Percentiles rank a stretch among this genome's conserved stretches.
phyloP scores from a whole-genome alignment of 1,140 invertebrate species.

The Drosophila lacteicornis region DNA sequence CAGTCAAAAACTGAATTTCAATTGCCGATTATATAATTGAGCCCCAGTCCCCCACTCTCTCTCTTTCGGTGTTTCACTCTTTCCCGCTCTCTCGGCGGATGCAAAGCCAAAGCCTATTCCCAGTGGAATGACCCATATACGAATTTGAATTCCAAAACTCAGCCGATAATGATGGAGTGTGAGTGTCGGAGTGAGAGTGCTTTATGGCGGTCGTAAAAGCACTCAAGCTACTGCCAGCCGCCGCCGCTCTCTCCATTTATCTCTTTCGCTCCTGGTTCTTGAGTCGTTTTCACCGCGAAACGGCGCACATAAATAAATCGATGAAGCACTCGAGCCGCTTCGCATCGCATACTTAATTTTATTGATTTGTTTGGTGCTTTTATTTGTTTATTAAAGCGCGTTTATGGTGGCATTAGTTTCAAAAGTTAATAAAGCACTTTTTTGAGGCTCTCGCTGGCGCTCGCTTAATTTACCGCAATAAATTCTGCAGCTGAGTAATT shows the following conservation, averaged over 20 bases:
- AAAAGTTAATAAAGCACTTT: constrained; percentile 43
- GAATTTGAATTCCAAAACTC: constrained; percentile 44
- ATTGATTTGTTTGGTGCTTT: constrained; percentile 58
- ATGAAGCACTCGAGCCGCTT: constrained; percentile 65
- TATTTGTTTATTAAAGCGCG: constrained; percentile 17
- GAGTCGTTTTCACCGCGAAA: constrained; percentile 48
- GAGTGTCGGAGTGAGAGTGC: constrained; percentile 39
- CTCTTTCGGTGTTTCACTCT: constrained; percentile 38
- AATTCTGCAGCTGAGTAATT: constrained; percentile 77
- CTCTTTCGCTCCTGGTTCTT: constrained; percentile 48
- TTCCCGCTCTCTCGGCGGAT: background rate
- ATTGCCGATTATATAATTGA: constrained; percentile 73
- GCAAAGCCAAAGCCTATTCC: constrained; percentile 47
- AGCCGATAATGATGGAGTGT: constrained; percentile 51
- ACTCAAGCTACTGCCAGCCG: constrained; percentile 44
- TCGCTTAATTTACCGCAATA: constrained; percentile 61
- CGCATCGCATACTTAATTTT: constrained; percentile 56
- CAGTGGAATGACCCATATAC: constrained; percentile 85
- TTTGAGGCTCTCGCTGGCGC: constrained; percentile 6
- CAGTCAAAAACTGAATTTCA: constrained; percentile 61
- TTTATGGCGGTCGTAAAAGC: constrained; percentile 57
- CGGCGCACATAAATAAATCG: constrained; percentile 76
- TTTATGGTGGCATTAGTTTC: constrained; percentile 5
- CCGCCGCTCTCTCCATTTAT: constrained; percentile 36
- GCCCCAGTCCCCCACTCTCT: constrained; percentile 24